Evolutionary conservation across 2,888 invertebrate species (phyloP), one percentile per base, ranked within the genome.

Genomic region (Tetragonula carbonaria): DNA sequence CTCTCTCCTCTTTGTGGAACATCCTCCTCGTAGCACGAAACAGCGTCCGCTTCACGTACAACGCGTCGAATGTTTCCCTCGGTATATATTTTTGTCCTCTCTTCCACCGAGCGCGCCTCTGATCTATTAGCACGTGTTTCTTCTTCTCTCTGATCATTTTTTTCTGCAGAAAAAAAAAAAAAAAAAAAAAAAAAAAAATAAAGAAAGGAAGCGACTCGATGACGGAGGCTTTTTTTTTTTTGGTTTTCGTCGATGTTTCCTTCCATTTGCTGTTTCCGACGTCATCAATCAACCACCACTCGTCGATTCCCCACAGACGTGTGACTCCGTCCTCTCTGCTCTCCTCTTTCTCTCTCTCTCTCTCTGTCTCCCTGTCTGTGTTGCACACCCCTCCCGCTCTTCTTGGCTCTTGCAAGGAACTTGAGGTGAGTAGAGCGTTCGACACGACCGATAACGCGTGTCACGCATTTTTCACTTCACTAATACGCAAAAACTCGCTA

Each of bases 401-500:
- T 84, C 81, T 83, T 86, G 75, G 87, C 84, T 87, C 82, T 85
- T 84, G 84, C 86, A 87, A 87, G 87, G 90, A 90, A 91, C 91
- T 89, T 88, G 89, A 88, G 87, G 85, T 84, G 90, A 89, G 78
- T 87, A 76, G 57, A 90, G 85, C 87, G 82, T 86, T 76, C 78
- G 79, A 78, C 75, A 71, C 73, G 53, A n/a, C 74, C 66, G 45
- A 8, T 45, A 66, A 62, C 66, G 73, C 73, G 75, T 76, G 85
- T 78, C 84, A 79, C 91, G 91, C 90, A 87, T 89, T 91, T 28
- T 78, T 92, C 92, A 92, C 92, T 92, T 92, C 93, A 91, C 91
- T 92, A 91, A 92, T 92, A 93, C 91, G 90, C 92, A 92, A 92
- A 91, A 90, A 92, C 86, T 91, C 91, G 87, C 45, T 91, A 92